Evolutionary conservation across 1,140 invertebrate species (phyloP), one percentile per base, ranked within the genome.

Genomic region (Coenobita brevimanus): DNA sequence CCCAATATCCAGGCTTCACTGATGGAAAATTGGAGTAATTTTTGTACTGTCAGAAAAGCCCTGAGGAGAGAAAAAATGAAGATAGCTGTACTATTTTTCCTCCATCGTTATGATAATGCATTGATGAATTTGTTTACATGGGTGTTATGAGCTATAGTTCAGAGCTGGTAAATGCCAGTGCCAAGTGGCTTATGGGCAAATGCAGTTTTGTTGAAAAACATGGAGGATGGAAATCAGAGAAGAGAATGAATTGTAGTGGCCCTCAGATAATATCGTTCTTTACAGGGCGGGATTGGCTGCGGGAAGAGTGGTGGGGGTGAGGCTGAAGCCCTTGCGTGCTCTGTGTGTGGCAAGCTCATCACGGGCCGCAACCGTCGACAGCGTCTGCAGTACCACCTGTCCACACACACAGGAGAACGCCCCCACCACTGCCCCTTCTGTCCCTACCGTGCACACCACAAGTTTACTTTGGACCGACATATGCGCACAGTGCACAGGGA

Each of bases 341-440:
- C 85, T 54, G 85, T 81, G 76, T 87, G 85, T 71, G 85, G 85
- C 85, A 87, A 87, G 78, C 76, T 87, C 76, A 81, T 87, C 76
- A 80, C 76, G 27, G 85, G 85, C 38, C 84, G 84, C 84, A 87
- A 87, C 76, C 84, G 84, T 50, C 84, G 84, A 36, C 84, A 87
- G 76, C 85, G 85, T 71, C 88, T 89, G 54, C 79, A 71, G 81
- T 84, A 80, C 38, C 88, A 89, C 73, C 81, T 73, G 50, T 81
- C 76, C 13, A 89, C 88, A 43, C 93, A 94, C 43, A 90, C 91
- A 81, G 93, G 91, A 27, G 92, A 92, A 46, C 92, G 91, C 82
- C 93, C 93, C 0, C 92, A 93, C 82, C 83, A 88, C 24, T 94
- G 93, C 84, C 91, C 93, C 64, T 91, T 92, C 57, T 94, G 93